A percentile compares a stretch with the other conserved stretches of the same genome.
Conservation (phyloP, 2,113 vertebrate species). For the Machaerirhynchus nigripectus region DNA sequence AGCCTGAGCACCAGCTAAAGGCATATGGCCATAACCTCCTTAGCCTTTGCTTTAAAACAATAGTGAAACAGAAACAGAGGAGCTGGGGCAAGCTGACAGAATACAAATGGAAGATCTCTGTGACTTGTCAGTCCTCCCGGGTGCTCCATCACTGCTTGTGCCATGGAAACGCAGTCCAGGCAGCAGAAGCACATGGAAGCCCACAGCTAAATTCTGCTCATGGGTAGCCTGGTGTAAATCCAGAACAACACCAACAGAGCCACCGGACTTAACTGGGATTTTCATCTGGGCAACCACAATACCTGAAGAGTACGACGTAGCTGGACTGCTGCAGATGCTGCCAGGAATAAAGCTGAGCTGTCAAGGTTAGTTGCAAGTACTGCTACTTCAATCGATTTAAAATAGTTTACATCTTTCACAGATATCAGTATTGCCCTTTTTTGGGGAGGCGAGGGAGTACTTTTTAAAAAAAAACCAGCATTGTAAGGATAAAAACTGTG, state of each 20-base stretch:
- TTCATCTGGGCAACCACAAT: background rate
- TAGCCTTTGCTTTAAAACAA: background rate
- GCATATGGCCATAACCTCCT: background rate
- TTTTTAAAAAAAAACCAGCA: background rate
- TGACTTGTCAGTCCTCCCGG: background rate
- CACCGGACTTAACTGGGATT: background rate
- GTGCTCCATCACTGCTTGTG: background rate
- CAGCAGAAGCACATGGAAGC: background rate
- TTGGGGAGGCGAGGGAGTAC: rapidly evolving
- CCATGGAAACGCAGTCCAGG: background rate
- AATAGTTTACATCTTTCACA: background rate
- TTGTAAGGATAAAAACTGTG: background rate
- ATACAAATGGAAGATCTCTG: background rate
- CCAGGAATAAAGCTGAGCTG: background rate
- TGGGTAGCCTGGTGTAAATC: background rate
- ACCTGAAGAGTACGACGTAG: background rate
- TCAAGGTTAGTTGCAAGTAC: background rate
- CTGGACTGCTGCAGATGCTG: background rate
- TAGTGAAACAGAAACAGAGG: background rate
- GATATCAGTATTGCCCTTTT: background rate
- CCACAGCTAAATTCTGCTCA: background rate
- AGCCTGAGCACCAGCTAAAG: background rate
- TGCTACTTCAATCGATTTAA: background rate
- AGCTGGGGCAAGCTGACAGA: background rate
- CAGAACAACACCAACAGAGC: background rate